These are phyloP conservation scores for Salvelinus alpinus DNA, from an alignment of 2,113 vertebrate species.

Conservation along the genomic window DNA sequence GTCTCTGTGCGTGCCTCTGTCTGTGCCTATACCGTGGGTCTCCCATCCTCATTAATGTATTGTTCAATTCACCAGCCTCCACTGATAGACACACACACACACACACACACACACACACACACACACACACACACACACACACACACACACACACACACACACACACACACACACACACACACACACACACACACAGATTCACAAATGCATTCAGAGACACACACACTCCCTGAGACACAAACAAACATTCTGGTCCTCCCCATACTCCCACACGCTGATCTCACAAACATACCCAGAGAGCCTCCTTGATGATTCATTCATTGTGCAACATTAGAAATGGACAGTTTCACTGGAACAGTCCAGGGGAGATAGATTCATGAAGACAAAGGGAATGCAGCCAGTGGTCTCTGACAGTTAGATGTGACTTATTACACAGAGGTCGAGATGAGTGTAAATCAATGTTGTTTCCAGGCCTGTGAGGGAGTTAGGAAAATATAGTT, in stretches of 20 bases:
- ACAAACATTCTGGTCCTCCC: too few relatives aligned
- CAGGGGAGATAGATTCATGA: not conserved
- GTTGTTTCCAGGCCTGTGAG: not conserved
- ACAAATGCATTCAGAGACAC: too few relatives aligned
- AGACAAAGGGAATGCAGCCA: conserved; percentile 11
- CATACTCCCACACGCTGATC: too few relatives aligned
- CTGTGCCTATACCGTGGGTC: too few relatives aligned
- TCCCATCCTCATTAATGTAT: too few relatives aligned
- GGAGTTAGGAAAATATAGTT: not conserved
- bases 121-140: too few relatives aligned
- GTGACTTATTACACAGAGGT: not conserved
- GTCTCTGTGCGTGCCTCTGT: too few relatives aligned
- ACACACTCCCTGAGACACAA: not conserved
- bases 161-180: not conserved
- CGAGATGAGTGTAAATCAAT: not conserved
- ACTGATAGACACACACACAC: not conserved
- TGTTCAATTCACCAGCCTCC: not conserved
- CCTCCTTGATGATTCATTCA: not conserved
- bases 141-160: too few relatives aligned
- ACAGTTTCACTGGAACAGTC: conserved; percentile 13
- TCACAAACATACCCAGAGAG: not conserved
- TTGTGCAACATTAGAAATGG: not conserved
- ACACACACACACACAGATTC: not conserved
- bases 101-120: too few relatives aligned
- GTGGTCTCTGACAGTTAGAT: conserved; percentile 6